Base-by-base conservation (phyloP, 2,888 invertebrate genomes). In the Protonemura montana region DNA sequence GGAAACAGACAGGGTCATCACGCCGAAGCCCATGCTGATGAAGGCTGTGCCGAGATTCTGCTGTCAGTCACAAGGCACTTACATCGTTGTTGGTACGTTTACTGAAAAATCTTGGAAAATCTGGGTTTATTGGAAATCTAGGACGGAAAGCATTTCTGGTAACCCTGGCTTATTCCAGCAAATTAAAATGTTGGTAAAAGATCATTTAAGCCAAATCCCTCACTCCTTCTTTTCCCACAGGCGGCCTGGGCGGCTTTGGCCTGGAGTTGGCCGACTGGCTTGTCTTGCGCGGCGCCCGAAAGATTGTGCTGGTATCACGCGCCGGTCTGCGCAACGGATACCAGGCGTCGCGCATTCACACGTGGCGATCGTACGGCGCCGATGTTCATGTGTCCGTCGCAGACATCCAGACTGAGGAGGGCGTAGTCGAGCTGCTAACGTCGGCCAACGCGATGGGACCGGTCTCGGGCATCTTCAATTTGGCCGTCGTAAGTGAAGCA, bases 201-300 rank as follows among this genome's bases (percentile, higher is more conserved):
- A 13, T 25, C 76, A 3, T 76, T 6, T 26, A 2, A 5, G 76
- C 21, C 76, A 7, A 6, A 76, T 6, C 10, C 35, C 35, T 10
- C 35, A 35, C 35, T 76, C 76, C 27, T 26, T 3, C 78, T 1
- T 16, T 6, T 77, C 21, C 25, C 35, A 2, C 91, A 0, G 96
- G 96, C 16, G 98, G 98, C 81, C 93, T 98, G 0, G 98, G 98
- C 80, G 98, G 98, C 0, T 97, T 98, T 90, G 98, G 98, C 3
- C 92, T 98, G 83, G 98, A 98, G 91, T 91, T 98, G 84, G 95
- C 95, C 0, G 96, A 97, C 89, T 98, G 97, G 97, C 92, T 99
- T 89, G 93, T 97, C 84, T 91, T 96, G 85, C 93, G 98, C 88
- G 98, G 98, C 28, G 93, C 93, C 76, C 91, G 90, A 85, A 91